phyloP scores from a whole-genome alignment of 2,113 vertebrate genomes.

The Rhinichthys klamathensis region DNA sequence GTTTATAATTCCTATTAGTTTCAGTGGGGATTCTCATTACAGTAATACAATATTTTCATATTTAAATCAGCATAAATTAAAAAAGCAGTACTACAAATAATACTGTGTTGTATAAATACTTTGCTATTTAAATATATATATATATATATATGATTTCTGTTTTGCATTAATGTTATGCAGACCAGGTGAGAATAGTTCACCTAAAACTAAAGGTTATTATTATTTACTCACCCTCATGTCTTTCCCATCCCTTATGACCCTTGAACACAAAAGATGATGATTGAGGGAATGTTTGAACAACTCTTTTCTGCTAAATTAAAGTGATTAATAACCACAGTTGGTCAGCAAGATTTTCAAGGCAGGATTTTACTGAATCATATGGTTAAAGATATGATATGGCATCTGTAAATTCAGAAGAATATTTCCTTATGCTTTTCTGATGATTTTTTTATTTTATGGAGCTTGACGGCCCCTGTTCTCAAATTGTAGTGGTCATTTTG shows the following conservation, averaged over 20 bases:
- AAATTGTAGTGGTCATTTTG: background rate
- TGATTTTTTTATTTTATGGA: background rate
- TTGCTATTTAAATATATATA: background rate
- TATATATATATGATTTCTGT: background rate
- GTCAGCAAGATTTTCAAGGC: background rate
- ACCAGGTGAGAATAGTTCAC: background rate
- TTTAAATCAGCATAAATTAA: slow-evolving; percentile 19
- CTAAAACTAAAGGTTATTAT: background rate
- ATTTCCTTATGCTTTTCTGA: background rate
- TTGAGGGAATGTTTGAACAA: background rate
- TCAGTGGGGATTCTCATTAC: slow-evolving; percentile 1
- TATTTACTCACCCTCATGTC: background rate
- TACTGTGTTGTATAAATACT: background rate
- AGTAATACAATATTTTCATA: slow-evolving; percentile 18
- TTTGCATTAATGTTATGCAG: background rate
- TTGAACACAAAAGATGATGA: background rate
- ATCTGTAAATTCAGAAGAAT: no score
- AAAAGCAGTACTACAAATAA: background rate
- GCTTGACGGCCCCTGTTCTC: background rate
- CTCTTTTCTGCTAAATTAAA: background rate
- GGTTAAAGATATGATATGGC: no score
- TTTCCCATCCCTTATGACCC: background rate
- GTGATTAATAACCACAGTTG: background rate
- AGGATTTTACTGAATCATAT: background rate
- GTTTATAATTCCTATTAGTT: background rate